Conservation (phyloP, 2,797 vertebrate species). For the Lithobates pipiens region DNA sequence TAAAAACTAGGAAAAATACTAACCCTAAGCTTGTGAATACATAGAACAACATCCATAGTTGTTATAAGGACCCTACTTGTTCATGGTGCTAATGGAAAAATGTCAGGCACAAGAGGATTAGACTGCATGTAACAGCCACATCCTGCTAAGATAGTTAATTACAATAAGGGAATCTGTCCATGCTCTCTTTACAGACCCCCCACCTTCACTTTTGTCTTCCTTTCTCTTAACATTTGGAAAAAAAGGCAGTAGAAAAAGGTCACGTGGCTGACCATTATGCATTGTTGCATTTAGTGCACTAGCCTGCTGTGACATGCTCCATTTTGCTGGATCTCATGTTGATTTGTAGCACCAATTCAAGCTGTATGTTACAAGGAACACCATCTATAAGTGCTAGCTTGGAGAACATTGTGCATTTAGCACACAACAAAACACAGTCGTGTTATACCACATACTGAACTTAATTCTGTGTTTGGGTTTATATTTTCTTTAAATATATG, state of each 20-base stretch:
- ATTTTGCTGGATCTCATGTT: conserved; percentile 71
- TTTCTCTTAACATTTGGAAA: conserved; percentile 70
- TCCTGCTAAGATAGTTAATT: conserved; percentile 72
- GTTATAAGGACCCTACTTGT: conserved; percentile 47
- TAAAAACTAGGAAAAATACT: not conserved
- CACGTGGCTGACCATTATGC: conserved; percentile 71
- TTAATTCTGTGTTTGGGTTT: conserved; percentile 67
- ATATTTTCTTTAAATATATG: conserved; percentile 27
- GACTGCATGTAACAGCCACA: conserved; percentile 61
- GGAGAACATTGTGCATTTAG: conserved; percentile 49
- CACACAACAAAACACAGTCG: conserved; percentile 62
- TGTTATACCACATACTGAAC: conserved; percentile 59
- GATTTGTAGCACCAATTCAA: conserved; percentile 71
- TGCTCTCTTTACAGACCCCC: conserved; percentile 65
- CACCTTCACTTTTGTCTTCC: conserved; percentile 64
- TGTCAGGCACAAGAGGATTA: conserved; percentile 59
- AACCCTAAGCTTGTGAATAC: conserved; percentile 1
- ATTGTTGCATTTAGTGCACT: conserved; percentile 71
- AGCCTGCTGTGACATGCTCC: conserved; percentile 70
- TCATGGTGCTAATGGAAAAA: conserved; percentile 55
- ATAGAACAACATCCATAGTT: conserved; percentile 3
- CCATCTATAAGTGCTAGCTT: conserved; percentile 71
- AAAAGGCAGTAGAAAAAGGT: conserved; percentile 66
- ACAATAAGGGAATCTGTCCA: conserved; percentile 69
- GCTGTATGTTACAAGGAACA: conserved; percentile 71